A percentile compares a stretch with the other conserved stretches of the same genome.
These are phyloP conservation scores for Actenoides lindsayi DNA, from an alignment of 2,113 vertebrate genomes.

Conservation along the genomic window DNA sequence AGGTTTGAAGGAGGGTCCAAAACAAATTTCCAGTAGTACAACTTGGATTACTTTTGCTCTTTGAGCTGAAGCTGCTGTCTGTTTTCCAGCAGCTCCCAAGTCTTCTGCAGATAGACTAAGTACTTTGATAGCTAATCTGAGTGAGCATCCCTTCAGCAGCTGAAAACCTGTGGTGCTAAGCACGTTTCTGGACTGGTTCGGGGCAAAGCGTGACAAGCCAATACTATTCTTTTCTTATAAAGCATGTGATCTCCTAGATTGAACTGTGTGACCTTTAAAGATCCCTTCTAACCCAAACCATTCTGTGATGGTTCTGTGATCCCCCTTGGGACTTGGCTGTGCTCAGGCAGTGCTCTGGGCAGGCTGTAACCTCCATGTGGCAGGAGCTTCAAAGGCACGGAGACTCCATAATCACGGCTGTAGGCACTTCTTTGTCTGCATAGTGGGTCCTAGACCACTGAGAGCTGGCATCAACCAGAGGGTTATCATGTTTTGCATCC, in stretches of 20 bases:
- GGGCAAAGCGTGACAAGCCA: background rate
- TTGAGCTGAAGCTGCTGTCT: background rate
- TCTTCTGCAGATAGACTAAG: background rate
- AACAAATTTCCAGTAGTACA: background rate
- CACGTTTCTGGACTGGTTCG: background rate
- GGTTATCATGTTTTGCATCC: background rate
- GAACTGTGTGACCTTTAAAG: background rate
- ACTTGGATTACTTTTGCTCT: background rate
- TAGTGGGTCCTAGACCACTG: background rate
- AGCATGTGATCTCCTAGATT: background rate
- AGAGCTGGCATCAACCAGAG: background rate
- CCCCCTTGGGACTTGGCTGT: background rate
- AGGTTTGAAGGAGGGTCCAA: background rate
- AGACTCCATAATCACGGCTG: accelerated
- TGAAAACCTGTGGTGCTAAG: background rate
- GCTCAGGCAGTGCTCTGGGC: background rate
- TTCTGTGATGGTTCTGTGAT: background rate
- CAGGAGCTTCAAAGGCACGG: background rate
- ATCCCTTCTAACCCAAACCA: background rate
- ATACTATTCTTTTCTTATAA: background rate
- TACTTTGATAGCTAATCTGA: background rate
- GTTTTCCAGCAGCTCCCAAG: accelerated
- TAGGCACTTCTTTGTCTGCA: background rate
- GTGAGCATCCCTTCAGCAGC: background rate
- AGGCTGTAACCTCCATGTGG: background rate